These are phyloP conservation scores for Avahi laniger DNA, from an alignment of 2,797 vertebrate genomes.

Conservation along the genomic window DNA sequence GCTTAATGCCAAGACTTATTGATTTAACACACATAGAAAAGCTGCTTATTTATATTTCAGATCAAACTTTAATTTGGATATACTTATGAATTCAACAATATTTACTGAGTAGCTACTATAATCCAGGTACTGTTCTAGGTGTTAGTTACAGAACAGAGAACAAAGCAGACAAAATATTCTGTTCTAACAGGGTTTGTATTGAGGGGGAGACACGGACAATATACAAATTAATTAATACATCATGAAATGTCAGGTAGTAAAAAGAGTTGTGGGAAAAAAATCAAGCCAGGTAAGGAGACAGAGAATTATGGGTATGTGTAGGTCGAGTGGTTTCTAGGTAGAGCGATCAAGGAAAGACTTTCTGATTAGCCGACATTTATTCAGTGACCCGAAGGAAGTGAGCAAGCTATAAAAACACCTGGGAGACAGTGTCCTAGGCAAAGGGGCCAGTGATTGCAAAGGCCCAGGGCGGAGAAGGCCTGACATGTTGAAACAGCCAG, in stretches of 20 bases:
- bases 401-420: not conserved
- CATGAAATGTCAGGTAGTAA: not conserved
- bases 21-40: not conserved
- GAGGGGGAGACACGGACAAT: not conserved
- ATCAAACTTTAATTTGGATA: constrained; percentile 4
- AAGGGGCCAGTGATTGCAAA: not conserved
- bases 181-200: not conserved
- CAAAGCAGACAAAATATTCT: not conserved
- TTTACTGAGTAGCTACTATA: not conserved
- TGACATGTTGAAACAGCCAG: not conserved
- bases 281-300: not conserved
- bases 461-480: not conserved
- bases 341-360: not conserved
- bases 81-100: not conserved
- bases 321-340: not conserved
- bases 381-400: not conserved
- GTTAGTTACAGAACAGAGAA: not conserved
- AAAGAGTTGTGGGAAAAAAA: not conserved
- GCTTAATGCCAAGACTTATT: not conserved
- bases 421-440: not conserved
- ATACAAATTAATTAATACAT: not conserved
- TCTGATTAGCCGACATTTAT: not conserved
- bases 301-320: not conserved
- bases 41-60: constrained; percentile 5
- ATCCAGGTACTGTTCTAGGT: not conserved